Conservation (phyloP, 2,888 invertebrate genomes). For the Hylaea fasciaria region DNA sequence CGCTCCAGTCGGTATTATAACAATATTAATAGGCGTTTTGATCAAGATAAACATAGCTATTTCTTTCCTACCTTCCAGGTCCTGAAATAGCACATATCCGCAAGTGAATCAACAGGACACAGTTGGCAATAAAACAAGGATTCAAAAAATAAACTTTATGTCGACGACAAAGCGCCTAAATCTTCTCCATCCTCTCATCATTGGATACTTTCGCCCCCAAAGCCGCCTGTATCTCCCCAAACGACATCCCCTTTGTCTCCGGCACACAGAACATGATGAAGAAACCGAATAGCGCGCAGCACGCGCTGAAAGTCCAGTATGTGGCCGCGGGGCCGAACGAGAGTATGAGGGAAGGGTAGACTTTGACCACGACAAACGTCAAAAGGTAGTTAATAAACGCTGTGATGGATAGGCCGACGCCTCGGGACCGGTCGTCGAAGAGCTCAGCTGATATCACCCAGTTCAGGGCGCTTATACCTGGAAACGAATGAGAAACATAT, state of each 20-base stretch:
- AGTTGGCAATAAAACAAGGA: too few relatives aligned
- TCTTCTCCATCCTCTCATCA: too few relatives aligned
- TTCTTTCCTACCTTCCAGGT: too few relatives aligned
- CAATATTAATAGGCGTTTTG: too few relatives aligned
- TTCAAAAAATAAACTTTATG: too few relatives aligned
- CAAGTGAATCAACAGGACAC: too few relatives aligned
- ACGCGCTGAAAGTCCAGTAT: conserved; percentile 57
- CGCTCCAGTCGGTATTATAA: too few relatives aligned
- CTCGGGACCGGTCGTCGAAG: conserved; percentile 59
- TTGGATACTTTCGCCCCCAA: conserved; percentile 39
- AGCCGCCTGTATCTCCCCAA: conserved; percentile 63
- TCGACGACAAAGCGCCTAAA: too few relatives aligned
- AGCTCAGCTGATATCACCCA: conserved; percentile 63
- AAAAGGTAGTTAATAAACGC: conserved; percentile 31
- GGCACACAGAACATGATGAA: conserved; percentile 61
- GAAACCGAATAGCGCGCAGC: conserved; percentile 47
- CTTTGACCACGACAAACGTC: conserved; percentile 49
- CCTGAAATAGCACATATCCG: too few relatives aligned
- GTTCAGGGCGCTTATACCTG: conserved; percentile 62
- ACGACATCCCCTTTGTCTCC: conserved; percentile 71
- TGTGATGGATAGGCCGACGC: conserved; percentile 51
- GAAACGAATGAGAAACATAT: conserved; percentile 31
- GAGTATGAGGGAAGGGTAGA: conserved; percentile 52
- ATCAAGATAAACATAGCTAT: too few relatives aligned
- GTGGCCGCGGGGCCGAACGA: conserved; percentile 56